These are phyloP conservation scores for Emydocephalus ijimae DNA, from an alignment of 2,113 vertebrate genomes.

Conservation along the genomic window DNA sequence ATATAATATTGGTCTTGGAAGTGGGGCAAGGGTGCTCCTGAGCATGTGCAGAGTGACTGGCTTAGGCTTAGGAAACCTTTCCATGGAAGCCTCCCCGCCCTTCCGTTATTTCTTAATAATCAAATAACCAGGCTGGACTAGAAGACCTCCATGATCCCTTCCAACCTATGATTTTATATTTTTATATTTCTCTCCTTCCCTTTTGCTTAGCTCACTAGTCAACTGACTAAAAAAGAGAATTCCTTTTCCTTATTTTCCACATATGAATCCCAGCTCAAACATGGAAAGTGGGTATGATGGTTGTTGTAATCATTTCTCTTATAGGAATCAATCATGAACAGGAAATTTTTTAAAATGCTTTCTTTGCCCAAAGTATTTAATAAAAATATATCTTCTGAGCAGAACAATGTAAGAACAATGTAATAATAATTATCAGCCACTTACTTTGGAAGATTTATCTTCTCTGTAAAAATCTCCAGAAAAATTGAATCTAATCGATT, in stretches of 20 bases:
- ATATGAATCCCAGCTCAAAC: background rate
- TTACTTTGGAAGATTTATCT: background rate
- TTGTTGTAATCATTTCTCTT: background rate
- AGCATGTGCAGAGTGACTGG: background rate
- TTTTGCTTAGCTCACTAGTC: background rate
- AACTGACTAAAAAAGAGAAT: background rate
- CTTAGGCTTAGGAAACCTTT: background rate
- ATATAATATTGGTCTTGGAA: background rate
- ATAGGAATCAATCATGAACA: background rate
- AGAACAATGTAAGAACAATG: too few relatives aligned
- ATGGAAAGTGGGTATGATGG: too few relatives aligned
- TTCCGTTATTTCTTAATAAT: background rate
- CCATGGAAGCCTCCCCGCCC: background rate
- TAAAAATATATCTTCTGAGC: background rate
- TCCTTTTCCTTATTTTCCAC: background rate
- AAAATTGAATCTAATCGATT: conserved; percentile 7
- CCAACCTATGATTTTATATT: background rate
- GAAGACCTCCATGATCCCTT: background rate
- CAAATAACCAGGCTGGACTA: background rate
- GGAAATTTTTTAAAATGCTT: background rate
- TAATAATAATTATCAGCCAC: background rate
- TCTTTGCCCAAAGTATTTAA: background rate
- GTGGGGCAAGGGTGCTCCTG: background rate
- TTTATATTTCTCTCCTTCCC: background rate
- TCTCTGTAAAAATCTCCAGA: conserved; percentile 7